These are phyloP conservation scores for Harmothoe impar DNA, from an alignment of 2,888 invertebrate genomes.

Conservation along the genomic window DNA sequence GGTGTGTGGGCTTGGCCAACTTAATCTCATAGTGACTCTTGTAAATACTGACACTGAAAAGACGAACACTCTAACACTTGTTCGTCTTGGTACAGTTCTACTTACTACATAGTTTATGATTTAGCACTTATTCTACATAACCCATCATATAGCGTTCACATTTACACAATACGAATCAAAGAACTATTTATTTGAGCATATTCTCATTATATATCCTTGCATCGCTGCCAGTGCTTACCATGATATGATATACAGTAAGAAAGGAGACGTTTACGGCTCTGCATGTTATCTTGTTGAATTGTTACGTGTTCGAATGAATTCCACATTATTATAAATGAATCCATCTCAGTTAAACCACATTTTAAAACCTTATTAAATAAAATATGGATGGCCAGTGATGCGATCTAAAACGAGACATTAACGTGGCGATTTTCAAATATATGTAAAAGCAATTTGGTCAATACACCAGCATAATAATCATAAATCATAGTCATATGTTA, in stretches of 20 bases:
- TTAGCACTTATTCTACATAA: neutral
- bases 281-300: slow-evolving; percentile 16
- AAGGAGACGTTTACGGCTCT: too few species aligned
- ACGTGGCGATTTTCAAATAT: neutral
- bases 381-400: too few species aligned
- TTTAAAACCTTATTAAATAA: too few species aligned
- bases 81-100: neutral
- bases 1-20: slow-evolving; percentile 34
- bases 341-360: neutral
- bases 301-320: slow-evolving; percentile 5
- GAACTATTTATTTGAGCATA: slow-evolving; percentile 1
- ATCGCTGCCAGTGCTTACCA: neutral
- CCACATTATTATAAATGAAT: neutral
- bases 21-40: neutral
- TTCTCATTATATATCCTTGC: neutral
- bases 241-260: neutral
- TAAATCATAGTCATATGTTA: too few species aligned
- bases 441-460: neutral
- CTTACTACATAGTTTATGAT: neutral
- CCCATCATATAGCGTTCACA: neutral
- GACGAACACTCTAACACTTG: slow-evolving; percentile 14
- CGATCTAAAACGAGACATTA: too few species aligned
- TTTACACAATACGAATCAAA: neutral
- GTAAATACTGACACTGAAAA: slow-evolving; percentile 45
- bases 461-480: neutral